Percentiles rank a stretch among this genome's conserved stretches.
Evolutionary conservation across 1,140 invertebrate species (phyloP).

Genomic region (Sminthurinus signatus): DNA sequence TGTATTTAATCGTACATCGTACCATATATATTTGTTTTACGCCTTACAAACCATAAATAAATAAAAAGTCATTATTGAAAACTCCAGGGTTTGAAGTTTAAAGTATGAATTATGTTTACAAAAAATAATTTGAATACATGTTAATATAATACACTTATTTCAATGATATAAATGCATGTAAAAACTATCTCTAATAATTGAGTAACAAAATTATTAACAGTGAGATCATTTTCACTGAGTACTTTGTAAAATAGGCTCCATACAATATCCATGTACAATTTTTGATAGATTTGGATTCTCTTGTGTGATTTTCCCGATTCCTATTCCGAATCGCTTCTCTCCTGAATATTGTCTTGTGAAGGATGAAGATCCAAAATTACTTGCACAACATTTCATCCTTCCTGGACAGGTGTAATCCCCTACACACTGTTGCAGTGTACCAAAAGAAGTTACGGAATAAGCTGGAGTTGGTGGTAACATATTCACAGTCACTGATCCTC

Average conservation of each 20-base stretch:
- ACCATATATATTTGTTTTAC: too few species aligned
- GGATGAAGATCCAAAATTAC: too few species aligned
- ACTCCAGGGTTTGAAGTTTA: constrained; percentile 32
- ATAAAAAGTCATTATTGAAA: constrained; percentile 31
- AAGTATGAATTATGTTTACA: too few species aligned
- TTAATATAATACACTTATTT: too few species aligned
- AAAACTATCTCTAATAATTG: too few species aligned
- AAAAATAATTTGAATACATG: too few species aligned
- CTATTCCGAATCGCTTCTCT: not conserved
- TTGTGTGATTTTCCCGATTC: constrained; percentile 8
- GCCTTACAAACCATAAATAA: too few species aligned
- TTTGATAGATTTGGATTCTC: not conserved
- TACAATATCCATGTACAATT: constrained; percentile 22
- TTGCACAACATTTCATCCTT: constrained; percentile 31
- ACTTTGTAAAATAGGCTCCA: constrained; percentile 13
- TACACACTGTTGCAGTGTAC: constrained; percentile 10
- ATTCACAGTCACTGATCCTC: not conserved
- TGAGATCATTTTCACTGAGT: constrained; percentile 10
- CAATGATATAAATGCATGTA: too few species aligned
- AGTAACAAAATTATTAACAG: constrained; percentile 2
- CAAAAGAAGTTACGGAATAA: not conserved
- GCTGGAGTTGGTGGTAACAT: not conserved
- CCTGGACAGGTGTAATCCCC: constrained; percentile 30
- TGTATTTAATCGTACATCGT: not conserved
- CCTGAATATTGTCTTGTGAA: constrained; percentile 1